These are phyloP conservation scores for Muscicapa striata DNA, from an alignment of 2,797 vertebrate species.

Conservation along the genomic window DNA sequence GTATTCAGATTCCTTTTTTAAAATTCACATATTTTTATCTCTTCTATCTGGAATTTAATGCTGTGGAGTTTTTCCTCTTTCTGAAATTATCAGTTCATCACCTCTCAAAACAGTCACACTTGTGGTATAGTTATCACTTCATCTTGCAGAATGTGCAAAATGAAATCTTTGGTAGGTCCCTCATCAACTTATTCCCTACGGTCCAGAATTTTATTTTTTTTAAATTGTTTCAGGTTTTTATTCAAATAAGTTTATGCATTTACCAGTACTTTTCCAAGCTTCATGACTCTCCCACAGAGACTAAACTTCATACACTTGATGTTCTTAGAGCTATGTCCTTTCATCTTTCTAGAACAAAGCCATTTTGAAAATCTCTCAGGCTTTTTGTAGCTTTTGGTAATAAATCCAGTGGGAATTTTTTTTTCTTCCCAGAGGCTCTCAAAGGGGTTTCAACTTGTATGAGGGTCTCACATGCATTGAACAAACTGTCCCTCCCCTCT, in stretches of 20 bases:
- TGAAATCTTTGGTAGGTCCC: neutral
- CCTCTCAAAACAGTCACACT: neutral
- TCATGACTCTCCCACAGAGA: constrained; percentile 55
- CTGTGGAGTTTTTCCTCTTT: neutral
- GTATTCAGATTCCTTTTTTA: neutral
- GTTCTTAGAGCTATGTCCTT: constrained; percentile 57
- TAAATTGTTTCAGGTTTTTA: constrained; percentile 32
- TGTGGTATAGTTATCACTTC: neutral
- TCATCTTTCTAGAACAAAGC: constrained; percentile 69
- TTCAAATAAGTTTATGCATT: constrained; percentile 57
- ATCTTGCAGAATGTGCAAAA: constrained; percentile 40
- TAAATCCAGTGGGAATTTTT: constrained; percentile 43
- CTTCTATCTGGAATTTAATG: constrained; percentile 2
- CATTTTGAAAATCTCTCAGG: constrained; percentile 68
- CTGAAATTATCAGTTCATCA: constrained; percentile 16
- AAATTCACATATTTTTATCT: neutral
- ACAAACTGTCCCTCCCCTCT: constrained; percentile 44
- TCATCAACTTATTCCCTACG: constrained; percentile 7
- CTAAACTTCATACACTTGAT: constrained; percentile 54
- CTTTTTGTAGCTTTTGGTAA: constrained; percentile 69
- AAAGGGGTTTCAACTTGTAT: constrained; percentile 20
- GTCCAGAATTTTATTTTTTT: neutral
- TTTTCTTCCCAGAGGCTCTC: constrained; percentile 29
- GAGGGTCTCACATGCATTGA: constrained; percentile 29
- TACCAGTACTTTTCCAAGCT: constrained; percentile 40